Conservation (phyloP, 2,797 vertebrate genomes). For the Acanthornis magna region DNA sequence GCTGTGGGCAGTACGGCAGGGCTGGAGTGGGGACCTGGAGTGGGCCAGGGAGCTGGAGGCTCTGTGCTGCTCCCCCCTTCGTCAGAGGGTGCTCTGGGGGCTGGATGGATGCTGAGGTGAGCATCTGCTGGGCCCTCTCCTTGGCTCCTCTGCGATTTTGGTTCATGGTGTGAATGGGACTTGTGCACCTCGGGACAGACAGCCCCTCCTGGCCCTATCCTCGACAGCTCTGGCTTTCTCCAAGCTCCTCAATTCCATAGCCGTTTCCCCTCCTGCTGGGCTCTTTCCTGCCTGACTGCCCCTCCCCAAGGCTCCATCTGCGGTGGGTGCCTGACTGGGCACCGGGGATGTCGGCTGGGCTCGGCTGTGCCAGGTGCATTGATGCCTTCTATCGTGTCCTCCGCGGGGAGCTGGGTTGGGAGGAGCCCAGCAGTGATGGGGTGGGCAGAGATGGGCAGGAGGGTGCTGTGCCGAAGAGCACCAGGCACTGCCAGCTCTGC, state of each 20-base stretch:
- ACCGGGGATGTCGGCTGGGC: accelerated
- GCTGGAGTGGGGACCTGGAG: background rate
- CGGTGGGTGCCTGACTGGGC: accelerated
- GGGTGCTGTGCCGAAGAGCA: accelerated
- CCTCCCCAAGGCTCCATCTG: accelerated
- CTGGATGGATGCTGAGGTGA: accelerated
- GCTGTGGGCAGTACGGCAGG: background rate
- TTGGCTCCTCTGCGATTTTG: background rate
- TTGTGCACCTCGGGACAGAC: accelerated
- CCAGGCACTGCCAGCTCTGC: accelerated
- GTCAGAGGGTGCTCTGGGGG: accelerated
- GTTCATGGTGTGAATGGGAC: background rate
- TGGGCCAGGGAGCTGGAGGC: background rate
- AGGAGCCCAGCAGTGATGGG: background rate
- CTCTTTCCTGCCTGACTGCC: background rate
- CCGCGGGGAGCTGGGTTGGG: accelerated
- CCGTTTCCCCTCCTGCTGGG: accelerated
- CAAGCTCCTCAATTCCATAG: accelerated
- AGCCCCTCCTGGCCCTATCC: background rate
- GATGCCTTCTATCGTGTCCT: accelerated
- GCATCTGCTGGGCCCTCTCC: background rate
- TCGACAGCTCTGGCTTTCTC: accelerated
- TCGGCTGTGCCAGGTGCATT: accelerated
- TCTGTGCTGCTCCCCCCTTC: background rate
- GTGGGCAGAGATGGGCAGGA: background rate